A percentile compares a stretch with the other conserved stretches of the same genome.
Evolutionary conservation across 64 coral and sea anemone species (phyloP).

Genomic region (Catalaphyllia jardinei): DNA sequence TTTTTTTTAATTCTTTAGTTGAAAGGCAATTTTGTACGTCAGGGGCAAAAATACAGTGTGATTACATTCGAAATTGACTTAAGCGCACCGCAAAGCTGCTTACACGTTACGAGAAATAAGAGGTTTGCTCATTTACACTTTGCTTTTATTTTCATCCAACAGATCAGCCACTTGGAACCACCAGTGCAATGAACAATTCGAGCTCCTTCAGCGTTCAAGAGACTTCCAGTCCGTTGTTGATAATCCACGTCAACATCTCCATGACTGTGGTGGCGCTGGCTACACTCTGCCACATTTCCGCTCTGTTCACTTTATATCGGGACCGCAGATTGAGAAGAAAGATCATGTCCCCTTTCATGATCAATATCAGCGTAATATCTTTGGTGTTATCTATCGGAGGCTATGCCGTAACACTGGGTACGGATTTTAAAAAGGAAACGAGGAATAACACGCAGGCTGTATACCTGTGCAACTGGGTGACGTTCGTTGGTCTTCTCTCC

Average conservation of each 20-base stretch:
- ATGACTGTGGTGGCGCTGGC: neutral
- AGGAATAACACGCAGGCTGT: neutral
- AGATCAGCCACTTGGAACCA: neutral
- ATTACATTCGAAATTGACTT: no score
- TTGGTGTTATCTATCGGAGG: neutral
- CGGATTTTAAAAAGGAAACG: neutral
- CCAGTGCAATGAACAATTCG: neutral
- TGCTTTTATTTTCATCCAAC: neutral
- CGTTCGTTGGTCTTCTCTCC: neutral
- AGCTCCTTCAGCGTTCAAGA: neutral
- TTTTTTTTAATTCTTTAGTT: no score
- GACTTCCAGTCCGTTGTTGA: neutral
- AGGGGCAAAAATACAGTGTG: no score
- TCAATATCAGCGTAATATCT: conserved; percentile 4
- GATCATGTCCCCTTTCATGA: neutral
- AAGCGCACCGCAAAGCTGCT: no score
- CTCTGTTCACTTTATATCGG: neutral
- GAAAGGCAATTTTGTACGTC: no score
- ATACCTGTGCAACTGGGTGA: conserved; percentile 2
- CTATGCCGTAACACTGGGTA: neutral
- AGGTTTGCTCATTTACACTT: neutral
- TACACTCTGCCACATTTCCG: neutral
- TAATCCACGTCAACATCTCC: neutral
- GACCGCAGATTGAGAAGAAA: neutral
- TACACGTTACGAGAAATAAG: no score